phyloP scores from a whole-genome alignment of 2,113 vertebrate genomes.

The Ovis aries region DNA sequence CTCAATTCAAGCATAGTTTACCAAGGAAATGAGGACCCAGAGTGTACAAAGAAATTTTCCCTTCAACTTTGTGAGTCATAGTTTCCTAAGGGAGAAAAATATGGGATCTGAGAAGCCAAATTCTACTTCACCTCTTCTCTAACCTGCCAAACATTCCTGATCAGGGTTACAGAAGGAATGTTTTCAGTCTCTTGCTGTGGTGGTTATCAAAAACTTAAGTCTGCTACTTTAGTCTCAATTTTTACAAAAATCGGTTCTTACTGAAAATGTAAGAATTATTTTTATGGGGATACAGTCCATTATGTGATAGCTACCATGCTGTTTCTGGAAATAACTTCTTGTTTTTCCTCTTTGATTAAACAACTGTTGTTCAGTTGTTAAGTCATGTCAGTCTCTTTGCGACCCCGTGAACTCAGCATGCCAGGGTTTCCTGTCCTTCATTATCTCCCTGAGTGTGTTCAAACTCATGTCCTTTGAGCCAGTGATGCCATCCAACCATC shows the following conservation, averaged over 20 bases:
- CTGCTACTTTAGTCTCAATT: not conserved
- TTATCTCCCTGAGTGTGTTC: not conserved
- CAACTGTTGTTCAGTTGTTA: not conserved
- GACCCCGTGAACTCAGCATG: not conserved
- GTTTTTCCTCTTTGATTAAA: conserved; percentile 22
- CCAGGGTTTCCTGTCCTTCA: not conserved
- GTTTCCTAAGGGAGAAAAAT: not conserved
- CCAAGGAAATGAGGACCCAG: not conserved
- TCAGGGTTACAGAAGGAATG: not conserved
- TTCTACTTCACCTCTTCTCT: not conserved
- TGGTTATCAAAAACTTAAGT: not conserved
- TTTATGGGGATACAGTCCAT: not conserved
- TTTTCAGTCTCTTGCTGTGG: not conserved
- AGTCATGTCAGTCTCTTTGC: not conserved
- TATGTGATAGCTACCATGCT: not conserved
- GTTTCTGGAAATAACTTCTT: conserved; percentile 35
- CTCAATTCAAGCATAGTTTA: not conserved
- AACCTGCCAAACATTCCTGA: not conserved
- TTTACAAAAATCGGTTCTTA: not conserved
- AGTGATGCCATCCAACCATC: not conserved
- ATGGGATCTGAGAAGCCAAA: not conserved
- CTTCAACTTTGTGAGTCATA: not conserved
- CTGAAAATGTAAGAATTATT: not conserved
- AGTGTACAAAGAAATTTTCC: not conserved
- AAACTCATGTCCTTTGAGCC: not conserved